These are phyloP conservation scores for Rhinolophus ferrumequinum DNA, from an alignment of 2,113 vertebrate genomes.

Conservation along the genomic window DNA sequence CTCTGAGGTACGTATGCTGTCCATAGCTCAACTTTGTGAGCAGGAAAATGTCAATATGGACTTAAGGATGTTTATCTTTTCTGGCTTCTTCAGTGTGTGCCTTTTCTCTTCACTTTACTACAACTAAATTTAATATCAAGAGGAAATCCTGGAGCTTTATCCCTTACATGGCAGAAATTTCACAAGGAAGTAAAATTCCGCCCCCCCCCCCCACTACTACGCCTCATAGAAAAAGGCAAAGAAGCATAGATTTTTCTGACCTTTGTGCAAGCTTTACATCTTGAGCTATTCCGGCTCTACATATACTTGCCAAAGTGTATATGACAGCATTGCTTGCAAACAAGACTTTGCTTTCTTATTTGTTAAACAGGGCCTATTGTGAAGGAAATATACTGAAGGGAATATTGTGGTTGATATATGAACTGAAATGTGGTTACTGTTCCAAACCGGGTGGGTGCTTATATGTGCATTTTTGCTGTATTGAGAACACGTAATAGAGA, in stretches of 20 bases:
- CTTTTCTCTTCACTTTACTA: background rate
- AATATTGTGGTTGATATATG: background rate
- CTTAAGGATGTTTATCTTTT: background rate
- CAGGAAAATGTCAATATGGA: background rate
- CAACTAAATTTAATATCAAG: background rate
- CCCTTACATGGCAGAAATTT: background rate
- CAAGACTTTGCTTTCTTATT: background rate
- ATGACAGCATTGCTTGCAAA: background rate
- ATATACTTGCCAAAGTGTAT: background rate
- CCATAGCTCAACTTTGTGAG: background rate
- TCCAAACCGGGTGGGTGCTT: background rate
- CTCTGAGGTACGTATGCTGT: background rate
- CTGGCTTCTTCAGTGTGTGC: background rate
- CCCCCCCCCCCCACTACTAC: background rate
- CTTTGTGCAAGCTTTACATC: background rate
- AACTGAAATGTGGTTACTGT: background rate
- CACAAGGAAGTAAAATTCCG: background rate
- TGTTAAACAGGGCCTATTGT: background rate
- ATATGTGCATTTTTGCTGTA: background rate
- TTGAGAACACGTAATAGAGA: background rate
- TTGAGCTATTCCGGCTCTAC: background rate
- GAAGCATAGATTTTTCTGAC: background rate
- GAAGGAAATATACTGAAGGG: background rate
- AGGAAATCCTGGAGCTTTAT: background rate
- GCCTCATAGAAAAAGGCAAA: background rate